phyloP scores from a whole-genome alignment of 2,888 invertebrate genomes.

The Bedellia somnulentella region DNA sequence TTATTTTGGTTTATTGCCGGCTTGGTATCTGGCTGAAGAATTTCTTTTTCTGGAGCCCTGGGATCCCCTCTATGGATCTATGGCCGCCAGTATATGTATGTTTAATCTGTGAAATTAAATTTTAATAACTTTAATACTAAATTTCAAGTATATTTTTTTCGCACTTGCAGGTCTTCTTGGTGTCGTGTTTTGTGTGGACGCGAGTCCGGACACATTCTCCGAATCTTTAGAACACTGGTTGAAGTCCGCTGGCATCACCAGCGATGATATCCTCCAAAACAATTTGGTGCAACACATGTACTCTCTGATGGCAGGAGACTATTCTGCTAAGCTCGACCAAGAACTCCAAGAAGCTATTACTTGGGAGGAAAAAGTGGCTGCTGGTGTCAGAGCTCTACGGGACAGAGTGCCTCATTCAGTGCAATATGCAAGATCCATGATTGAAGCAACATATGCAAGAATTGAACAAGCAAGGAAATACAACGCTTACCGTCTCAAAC shows the following conservation, averaged over 20 bases:
- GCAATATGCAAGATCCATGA: conserved; percentile 6
- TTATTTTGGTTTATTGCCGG: too few relatives aligned
- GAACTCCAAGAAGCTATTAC: conserved; percentile 5
- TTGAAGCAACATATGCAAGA: conserved; percentile 7
- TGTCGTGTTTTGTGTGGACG: conserved; percentile 9
- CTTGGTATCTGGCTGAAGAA: too few relatives aligned
- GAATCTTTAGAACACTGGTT: conserved; percentile 1
- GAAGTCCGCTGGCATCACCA: neutral
- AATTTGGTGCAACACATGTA: conserved; percentile 4
- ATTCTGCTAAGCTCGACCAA: neutral
- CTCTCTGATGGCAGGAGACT: conserved; percentile 3
- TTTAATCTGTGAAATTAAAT: too few relatives aligned
- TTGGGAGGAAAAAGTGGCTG: conserved; percentile 4
- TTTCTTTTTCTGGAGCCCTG: too few relatives aligned
- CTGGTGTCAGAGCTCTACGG: conserved; percentile 4
- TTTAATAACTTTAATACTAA: neutral
- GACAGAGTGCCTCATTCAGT: conserved; percentile 5
- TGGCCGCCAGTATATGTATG: too few relatives aligned
- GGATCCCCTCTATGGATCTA: too few relatives aligned
- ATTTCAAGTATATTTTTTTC: neutral
- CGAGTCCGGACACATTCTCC: conserved; percentile 5
- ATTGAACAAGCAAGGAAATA: conserved; percentile 6
- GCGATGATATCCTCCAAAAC: conserved; percentile 1
- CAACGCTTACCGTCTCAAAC: neutral
- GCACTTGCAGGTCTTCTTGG: conserved; percentile 6